phyloP scores from a whole-genome alignment of 2,113 vertebrate genomes.

The Rhinoderma darwinii region DNA sequence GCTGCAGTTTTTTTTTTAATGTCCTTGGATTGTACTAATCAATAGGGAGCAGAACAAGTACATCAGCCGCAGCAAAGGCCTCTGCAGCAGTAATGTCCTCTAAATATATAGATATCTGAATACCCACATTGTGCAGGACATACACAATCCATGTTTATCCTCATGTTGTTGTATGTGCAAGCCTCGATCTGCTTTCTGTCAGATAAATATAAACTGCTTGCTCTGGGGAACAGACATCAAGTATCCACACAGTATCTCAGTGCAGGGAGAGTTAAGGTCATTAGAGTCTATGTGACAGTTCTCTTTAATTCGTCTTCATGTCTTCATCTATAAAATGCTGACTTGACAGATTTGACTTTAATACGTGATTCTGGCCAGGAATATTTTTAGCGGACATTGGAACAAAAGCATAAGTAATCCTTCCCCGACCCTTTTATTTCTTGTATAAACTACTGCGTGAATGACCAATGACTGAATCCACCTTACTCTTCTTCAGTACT shows the following conservation, averaged over 20 bases:
- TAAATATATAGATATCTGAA: conserved; percentile 40
- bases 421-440: conserved; percentile 47
- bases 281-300: conserved; percentile 30
- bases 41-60: conserved; percentile 61
- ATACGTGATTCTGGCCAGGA: conserved; percentile 13
- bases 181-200: conserved; percentile 33
- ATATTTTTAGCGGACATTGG: conserved; percentile 47
- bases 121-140: background rate
- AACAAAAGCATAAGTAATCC: conserved; percentile 52
- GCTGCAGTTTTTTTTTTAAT: conserved; percentile 54
- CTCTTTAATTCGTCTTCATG: conserved; percentile 15
- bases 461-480: conserved; percentile 48
- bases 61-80: conserved; percentile 18
- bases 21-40: conserved; percentile 60
- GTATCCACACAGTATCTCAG: background rate
- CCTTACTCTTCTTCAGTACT: background rate
- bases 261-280: conserved; percentile 29
- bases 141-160: conserved; percentile 27
- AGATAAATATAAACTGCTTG: background rate
- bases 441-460: conserved; percentile 61
- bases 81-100: background rate
- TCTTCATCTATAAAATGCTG: conserved; percentile 58
- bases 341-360: conserved; percentile 56
- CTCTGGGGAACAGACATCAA: background rate
- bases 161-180: conserved; percentile 28